These are phyloP conservation scores for Oligia fasciuncula DNA, from an alignment of 2,888 invertebrate genomes.

Conservation along the genomic window DNA sequence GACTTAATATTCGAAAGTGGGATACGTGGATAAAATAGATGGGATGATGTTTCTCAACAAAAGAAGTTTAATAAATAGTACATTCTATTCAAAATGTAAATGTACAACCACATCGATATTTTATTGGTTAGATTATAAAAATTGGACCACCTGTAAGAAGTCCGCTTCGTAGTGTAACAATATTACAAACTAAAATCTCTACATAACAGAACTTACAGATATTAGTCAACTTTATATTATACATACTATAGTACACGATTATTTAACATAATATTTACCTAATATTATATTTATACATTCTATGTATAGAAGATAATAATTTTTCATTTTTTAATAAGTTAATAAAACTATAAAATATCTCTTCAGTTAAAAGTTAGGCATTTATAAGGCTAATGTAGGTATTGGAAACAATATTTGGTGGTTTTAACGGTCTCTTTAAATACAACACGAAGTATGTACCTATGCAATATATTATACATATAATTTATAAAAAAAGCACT, in stretches of 20 bases:
- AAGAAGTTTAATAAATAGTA: constrained; percentile 89
- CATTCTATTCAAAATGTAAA: constrained; percentile 90
- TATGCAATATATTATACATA: constrained; percentile 72
- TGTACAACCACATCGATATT: constrained; percentile 90
- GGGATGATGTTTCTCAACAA: constrained; percentile 83
- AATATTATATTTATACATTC: constrained; percentile 87
- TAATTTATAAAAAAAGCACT: constrained; percentile 85
- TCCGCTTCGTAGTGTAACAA: constrained; percentile 89
- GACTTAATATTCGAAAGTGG: constrained; percentile 16
- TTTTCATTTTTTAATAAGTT: constrained; percentile 89
- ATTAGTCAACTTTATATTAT: constrained; percentile 90
- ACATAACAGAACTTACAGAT: constrained; percentile 90
- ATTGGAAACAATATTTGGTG: constrained; percentile 89
- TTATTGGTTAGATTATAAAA: constrained; percentile 90
- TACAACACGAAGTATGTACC: constrained; percentile 81
- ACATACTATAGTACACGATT: constrained; percentile 89
- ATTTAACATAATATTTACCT: constrained; percentile 89
- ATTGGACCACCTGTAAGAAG: constrained; percentile 89
- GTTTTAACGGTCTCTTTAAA: constrained; percentile 81
- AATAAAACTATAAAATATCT: constrained; percentile 90
- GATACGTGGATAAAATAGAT: constrained; percentile 70
- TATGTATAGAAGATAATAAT: constrained; percentile 89
- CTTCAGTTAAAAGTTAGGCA: constrained; percentile 89
- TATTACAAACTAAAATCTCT: constrained; percentile 90
- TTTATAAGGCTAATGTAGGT: constrained; percentile 89